phyloP scores from a whole-genome alignment of 2,113 vertebrate genomes.

The Ictalurus punctatus region DNA sequence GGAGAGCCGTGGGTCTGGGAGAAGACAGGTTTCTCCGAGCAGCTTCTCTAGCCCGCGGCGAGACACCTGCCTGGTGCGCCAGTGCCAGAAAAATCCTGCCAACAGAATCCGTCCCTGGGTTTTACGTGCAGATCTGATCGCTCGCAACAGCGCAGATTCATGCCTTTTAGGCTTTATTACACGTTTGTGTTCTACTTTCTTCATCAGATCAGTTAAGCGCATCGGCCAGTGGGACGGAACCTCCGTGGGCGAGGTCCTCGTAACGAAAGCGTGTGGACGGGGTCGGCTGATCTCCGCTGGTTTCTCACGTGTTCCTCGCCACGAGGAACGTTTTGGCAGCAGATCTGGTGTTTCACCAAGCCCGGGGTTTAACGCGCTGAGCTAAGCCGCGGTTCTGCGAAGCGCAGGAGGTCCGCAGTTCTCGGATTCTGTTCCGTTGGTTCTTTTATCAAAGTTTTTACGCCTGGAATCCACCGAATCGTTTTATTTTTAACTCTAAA shows the following conservation, averaged over 20 bases:
- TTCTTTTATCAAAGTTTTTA: background rate
- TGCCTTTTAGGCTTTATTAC: background rate
- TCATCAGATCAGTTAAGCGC: background rate
- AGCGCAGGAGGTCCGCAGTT: background rate
- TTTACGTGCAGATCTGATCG: background rate
- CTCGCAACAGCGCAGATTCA: background rate
- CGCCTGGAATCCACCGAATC: background rate
- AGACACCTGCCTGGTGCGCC: constrained; percentile 35
- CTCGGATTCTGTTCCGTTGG: background rate
- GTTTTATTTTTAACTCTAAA: too few species aligned
- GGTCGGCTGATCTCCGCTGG: background rate
- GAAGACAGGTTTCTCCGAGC: constrained; percentile 11
- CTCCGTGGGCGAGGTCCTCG: background rate
- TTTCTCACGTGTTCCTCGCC: background rate
- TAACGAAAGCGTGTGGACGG: background rate
- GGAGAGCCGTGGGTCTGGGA: background rate
- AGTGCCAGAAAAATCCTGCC: constrained; percentile 34
- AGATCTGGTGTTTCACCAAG: background rate
- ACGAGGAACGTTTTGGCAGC: background rate
- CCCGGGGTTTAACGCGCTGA: background rate
- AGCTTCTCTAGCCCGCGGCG: constrained; percentile 16
- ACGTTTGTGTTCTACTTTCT: background rate
- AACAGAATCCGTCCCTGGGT: background rate
- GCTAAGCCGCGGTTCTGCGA: background rate
- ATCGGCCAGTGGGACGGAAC: background rate